Evolutionary conservation across 1,140 invertebrate species (phyloP), one percentile per base, ranked within the genome.

Genomic region (Drosophila lacteicornis): DNA sequence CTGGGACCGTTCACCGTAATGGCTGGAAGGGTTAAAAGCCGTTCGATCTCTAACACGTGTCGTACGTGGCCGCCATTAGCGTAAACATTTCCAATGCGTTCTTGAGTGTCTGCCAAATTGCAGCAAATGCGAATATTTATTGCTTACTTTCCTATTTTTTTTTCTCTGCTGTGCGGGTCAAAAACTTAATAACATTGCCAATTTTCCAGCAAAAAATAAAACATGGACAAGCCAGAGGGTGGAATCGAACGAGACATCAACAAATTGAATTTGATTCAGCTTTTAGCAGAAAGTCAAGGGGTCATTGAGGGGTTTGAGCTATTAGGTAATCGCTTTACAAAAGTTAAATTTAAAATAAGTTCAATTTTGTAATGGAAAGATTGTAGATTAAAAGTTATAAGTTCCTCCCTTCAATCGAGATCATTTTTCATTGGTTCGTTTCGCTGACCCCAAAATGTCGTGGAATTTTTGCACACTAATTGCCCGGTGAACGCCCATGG

Each of bases 81-180:
- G 77, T 84, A 90, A 88, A 84, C 78, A 88, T 80, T 84, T 71
- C 49, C 58, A 65, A 83, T 78, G 84, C 77, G 58, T 79, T 84
- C 59, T 80, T 81, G 77, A 88, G 68, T 83, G 77, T 36, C 66
- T 67, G 84, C 69, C 85, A 88, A 87, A 83, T 83, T 74, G 69
- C 53, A 50, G 17, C 46, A 25, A 56, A 71, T 61, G 53, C 22
- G 65, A 61, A 30, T 22, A 49, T 40, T 45, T 68, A 40, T 69
- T 73, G 51, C 59, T 73, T 69, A 59, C 56, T 58, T 58, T 58
- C 15, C 8, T 47, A 33, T 47, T 36, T 50, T 56, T 68, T 68
- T 47, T 3, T 4, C 12, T 57, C 19, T 30, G 66, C 58, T 68
- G 33, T 15, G 33, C 33, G 71, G 70, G 79, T 63, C 77, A 77